phyloP scores from a whole-genome alignment of 2,113 vertebrate species.

The Synchiropus splendidus region DNA sequence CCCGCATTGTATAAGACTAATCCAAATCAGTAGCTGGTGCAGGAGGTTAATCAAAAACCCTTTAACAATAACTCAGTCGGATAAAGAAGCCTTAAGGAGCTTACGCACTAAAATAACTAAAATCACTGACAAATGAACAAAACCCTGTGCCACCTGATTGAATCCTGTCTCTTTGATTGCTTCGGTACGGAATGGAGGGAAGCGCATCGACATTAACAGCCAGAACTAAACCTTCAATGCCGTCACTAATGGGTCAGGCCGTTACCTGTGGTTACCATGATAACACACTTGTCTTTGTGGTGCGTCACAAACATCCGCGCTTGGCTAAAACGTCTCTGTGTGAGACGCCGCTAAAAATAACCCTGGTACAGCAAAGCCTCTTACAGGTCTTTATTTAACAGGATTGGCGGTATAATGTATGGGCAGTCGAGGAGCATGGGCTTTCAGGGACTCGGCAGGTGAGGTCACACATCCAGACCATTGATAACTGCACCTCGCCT shows the following conservation, averaged over 20 bases:
- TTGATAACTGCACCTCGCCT: slow-evolving; percentile 18
- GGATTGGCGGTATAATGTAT: slow-evolving; percentile 64
- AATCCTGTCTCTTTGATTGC: too few relatives aligned
- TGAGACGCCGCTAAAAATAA: slow-evolving; percentile 63
- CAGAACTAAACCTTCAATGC: too few relatives aligned
- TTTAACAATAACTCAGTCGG: too few relatives aligned
- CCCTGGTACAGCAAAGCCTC: slow-evolving; percentile 71
- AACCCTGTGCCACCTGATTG: too few relatives aligned
- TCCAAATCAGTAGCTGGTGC: too few relatives aligned
- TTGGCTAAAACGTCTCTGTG: slow-evolving; percentile 35
- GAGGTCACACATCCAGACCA: slow-evolving; percentile 20
- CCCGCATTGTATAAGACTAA: too few relatives aligned
- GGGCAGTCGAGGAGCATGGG: slow-evolving; percentile 44
- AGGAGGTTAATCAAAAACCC: too few relatives aligned
- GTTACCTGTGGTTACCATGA: slow-evolving; percentile 19
- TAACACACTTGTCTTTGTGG: slow-evolving; percentile 26
- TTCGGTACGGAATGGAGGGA: too few relatives aligned
- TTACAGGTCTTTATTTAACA: slow-evolving; percentile 71
- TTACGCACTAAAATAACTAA: too few relatives aligned
- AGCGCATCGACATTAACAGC: too few relatives aligned
- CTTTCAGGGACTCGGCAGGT: slow-evolving; percentile 24
- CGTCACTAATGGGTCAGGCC: neutral
- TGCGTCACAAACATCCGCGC: slow-evolving; percentile 40
- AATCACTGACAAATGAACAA: too few relatives aligned
- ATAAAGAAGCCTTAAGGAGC: too few relatives aligned